phyloP scores from a whole-genome alignment of 2,888 invertebrate genomes.

The Pegoplata infirma region DNA sequence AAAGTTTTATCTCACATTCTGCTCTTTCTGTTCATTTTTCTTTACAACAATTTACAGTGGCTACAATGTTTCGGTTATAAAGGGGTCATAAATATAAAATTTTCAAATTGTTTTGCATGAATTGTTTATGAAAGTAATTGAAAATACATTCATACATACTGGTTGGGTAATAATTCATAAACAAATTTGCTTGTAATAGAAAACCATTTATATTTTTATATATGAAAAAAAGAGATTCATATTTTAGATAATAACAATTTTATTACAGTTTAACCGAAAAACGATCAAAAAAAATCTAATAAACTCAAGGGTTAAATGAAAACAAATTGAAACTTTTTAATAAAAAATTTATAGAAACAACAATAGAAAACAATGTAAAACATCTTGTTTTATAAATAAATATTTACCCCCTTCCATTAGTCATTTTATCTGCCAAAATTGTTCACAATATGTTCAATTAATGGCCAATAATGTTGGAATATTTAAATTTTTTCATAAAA shows the following conservation, averaged over 20 bases:
- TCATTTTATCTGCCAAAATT: not conserved
- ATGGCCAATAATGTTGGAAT: slow-evolving; percentile 35
- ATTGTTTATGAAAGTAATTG: slow-evolving; percentile 49
- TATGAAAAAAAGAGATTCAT: slow-evolving; percentile 10
- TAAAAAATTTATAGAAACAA: slow-evolving; percentile 39
- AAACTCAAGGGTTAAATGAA: slow-evolving; percentile 41
- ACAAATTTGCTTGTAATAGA: slow-evolving; percentile 9
- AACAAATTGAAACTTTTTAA: slow-evolving; percentile 53
- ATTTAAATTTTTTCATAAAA: slow-evolving; percentile 35
- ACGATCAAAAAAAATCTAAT: too few relatives aligned
- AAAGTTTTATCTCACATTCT: slow-evolving; percentile 1
- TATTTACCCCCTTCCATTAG: not conserved
- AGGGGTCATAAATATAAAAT: slow-evolving; percentile 27
- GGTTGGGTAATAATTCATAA: slow-evolving; percentile 37
- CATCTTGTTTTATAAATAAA: slow-evolving; percentile 37
- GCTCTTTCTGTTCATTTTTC: not conserved
- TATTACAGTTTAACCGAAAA: slow-evolving; percentile 15
- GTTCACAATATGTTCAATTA: slow-evolving; percentile 35
- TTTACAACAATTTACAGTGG: not conserved
- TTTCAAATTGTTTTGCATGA: slow-evolving; percentile 48
- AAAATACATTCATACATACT: slow-evolving; percentile 38
- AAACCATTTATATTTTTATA: slow-evolving; percentile 22
- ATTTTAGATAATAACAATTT: slow-evolving; percentile 23
- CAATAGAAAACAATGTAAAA: slow-evolving; percentile 32
- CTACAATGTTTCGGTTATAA: slow-evolving; percentile 4